Base-by-base conservation (phyloP, 1,140 invertebrate species). In the Pinna nobilis region DNA sequence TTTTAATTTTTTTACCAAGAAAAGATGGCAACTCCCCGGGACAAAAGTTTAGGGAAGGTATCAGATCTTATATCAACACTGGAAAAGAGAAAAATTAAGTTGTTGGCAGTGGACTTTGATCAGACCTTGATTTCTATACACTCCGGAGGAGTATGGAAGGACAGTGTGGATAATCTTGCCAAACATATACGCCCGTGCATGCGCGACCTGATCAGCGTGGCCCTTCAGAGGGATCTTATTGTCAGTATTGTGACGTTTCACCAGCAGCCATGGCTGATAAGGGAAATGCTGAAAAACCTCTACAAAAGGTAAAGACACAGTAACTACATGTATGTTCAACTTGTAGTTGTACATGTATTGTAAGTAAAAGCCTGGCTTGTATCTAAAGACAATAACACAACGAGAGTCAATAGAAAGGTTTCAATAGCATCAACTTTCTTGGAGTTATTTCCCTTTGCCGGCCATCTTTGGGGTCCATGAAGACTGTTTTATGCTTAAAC, bases 21-120 rank as follows among this genome's bases (percentile, higher is more conserved):
- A 30, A 51, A 61, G 35, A 70, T 70, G 68, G 39, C 57, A 23
- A 51, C 39, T 18, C 0, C 32, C 35, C 63, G 39, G 57, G 60
- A 35, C 18, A 65, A 23, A 47, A 41, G 39, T 47, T 74, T 23
- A 41, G 30, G 33, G 49, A 74, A 75, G 63, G 68, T 83, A 23
- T 60, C 77, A 35, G 60, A 64, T 13, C 76, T 84, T 63, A 76
- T 82, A 13, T 50, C 50, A 6, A 57, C 78, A 11, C 53, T 85
- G 20, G 67, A 60, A 28, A 78, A 82, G 51, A 85, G 84, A 67
- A 79, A 81, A 7, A 83, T 89, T 37, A 81, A 82, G 65, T 68
- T 89, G 41, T 61, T 89, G 15, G 88, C 88, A 4, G 55, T 88
- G 15, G 88, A 89, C 77, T 89, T 89, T 72, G 88, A 89, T 72